phyloP scores from a whole-genome alignment of 2,113 vertebrate species.

The Anguilla japonica region DNA sequence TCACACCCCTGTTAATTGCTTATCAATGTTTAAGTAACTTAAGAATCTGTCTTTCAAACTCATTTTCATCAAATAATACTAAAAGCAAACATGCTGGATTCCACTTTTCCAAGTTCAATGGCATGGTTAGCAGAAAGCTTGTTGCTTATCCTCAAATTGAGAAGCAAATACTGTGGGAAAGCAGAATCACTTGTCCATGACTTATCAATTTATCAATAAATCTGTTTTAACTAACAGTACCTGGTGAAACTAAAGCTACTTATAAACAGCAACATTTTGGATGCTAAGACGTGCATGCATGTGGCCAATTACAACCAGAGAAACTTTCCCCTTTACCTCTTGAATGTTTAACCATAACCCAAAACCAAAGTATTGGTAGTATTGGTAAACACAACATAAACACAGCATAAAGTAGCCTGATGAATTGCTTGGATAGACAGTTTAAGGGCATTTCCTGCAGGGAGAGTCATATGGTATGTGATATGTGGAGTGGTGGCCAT shows the following conservation, averaged over 20 bases:
- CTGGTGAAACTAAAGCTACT: too few species aligned
- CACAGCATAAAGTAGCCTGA: not conserved
- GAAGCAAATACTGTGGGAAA: not conserved
- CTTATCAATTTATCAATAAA: too few species aligned
- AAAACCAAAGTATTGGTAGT: too few species aligned
- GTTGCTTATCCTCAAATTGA: not conserved
- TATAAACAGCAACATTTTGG: too few species aligned
- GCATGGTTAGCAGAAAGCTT: not conserved
- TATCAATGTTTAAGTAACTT: not conserved
- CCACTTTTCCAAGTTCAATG: not conserved
- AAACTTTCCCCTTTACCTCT: too few species aligned
- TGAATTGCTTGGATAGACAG: not conserved
- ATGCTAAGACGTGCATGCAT: too few species aligned
- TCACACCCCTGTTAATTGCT: too few species aligned
- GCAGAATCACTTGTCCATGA: not conserved
- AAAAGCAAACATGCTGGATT: not conserved
- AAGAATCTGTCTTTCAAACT: not conserved
- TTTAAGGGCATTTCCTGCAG: not conserved
- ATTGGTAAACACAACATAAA: not conserved
- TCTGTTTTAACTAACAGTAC: too few species aligned
- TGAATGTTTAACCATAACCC: too few species aligned
- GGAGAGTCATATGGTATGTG: not conserved
- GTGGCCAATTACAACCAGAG: too few species aligned
- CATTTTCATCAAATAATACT: not conserved
- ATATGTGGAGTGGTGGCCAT: not conserved